Conservation (phyloP, 2,113 vertebrate genomes). For the Myodes glareolus region DNA sequence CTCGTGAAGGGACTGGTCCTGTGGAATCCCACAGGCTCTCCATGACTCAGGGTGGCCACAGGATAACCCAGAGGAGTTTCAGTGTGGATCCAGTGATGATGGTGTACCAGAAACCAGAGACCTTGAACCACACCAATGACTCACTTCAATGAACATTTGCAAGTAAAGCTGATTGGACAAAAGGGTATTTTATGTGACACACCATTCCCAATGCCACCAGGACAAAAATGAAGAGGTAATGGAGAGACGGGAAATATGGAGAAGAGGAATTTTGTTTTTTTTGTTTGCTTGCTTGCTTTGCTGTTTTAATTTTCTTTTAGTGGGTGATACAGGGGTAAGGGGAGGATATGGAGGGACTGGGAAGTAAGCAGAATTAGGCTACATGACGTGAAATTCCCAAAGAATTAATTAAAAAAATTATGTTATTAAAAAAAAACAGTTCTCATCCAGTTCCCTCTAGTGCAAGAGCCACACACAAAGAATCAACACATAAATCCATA, state of each 20-base stretch:
- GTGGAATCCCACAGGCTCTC: not conserved
- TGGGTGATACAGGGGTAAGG: not conserved
- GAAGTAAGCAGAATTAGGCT: not conserved
- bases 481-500: not conserved
- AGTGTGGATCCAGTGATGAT: not conserved
- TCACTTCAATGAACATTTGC: not conserved
- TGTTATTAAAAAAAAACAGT: not conserved
- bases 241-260: not conserved
- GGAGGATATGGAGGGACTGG: not conserved
- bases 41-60: not conserved
- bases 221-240: not conserved
- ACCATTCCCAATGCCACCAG: not conserved
- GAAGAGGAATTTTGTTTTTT: not conserved
- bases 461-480: not conserved
- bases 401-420: not conserved
- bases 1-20: not conserved
- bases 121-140: not conserved
- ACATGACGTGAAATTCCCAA: not conserved
- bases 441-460: not conserved
- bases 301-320: not conserved
- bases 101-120: not conserved
- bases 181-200: not conserved
- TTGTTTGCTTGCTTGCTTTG: not conserved
- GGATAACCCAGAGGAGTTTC: not conserved
- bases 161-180: not conserved